Percentiles rank a stretch among this genome's conserved stretches.
Conservation (phyloP, 2,888 invertebrate genomes). For the Brachyptera risi region DNA sequence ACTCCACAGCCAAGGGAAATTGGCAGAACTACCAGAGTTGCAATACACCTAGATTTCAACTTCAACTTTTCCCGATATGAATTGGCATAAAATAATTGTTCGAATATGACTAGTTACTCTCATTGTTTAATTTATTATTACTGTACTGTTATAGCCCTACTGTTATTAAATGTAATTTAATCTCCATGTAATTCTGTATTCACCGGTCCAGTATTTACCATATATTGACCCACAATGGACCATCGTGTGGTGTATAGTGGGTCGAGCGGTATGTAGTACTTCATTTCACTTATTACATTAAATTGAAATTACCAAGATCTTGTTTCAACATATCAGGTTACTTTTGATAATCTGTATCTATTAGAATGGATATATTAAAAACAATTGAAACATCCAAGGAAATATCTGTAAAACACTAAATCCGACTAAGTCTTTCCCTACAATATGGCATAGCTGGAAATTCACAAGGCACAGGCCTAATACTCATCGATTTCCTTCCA, state of each 20-base stretch:
- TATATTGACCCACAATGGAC: not conserved
- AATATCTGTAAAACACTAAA: no score
- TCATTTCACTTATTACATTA: not conserved
- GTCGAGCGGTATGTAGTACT: not conserved
- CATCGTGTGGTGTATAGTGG: not conserved
- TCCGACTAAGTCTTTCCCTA: no score
- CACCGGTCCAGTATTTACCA: not conserved
- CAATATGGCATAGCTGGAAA: no score
- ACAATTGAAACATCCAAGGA: no score
- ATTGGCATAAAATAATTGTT: not conserved
- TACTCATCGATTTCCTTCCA: no score
- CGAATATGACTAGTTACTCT: no score
- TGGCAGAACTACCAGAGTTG: not conserved
- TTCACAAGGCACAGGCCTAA: no score
- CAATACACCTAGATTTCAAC: not conserved
- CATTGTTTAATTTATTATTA: not conserved
- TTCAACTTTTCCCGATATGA: not conserved
- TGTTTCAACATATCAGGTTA: no score
- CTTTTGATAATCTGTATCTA: no score
- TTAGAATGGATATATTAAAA: no score
- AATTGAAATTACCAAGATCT: no score
- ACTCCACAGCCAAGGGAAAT: not conserved
- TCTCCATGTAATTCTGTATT: no score
- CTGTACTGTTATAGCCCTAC: not conserved
- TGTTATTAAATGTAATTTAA: not conserved